phyloP scores from a whole-genome alignment of 2,888 invertebrate species.

The Clistopyga incitator region DNA sequence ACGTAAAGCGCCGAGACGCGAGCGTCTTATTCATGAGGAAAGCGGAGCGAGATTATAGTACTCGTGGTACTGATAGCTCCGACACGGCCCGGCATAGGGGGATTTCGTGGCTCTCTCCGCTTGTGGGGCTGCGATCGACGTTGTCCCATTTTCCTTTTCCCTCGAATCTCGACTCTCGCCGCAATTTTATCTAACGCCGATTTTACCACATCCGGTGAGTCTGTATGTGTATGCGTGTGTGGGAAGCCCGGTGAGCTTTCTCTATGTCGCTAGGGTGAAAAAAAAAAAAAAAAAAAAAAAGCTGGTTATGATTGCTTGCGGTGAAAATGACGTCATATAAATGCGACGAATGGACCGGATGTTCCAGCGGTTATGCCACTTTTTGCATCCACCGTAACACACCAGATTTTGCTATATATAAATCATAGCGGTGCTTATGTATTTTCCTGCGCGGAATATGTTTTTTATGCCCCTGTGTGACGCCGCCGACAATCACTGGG shows the following conservation, averaged over 20 bases:
- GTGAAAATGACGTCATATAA: conserved; percentile 57
- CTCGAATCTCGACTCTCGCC: conserved; percentile 12
- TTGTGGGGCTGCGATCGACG: neutral
- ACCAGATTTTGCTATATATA: conserved; percentile 14
- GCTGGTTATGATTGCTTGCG: conserved; percentile 46
- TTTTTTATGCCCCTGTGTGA: conserved; percentile 31
- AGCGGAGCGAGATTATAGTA: conserved; percentile 32
- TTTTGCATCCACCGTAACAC: conserved; percentile 46
- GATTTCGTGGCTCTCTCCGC: neutral
- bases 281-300: conserved; percentile 26
- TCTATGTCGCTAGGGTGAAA: neutral
- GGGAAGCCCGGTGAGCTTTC: neutral
- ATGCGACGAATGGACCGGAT: conserved; percentile 52
- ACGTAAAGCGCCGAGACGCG: conserved; percentile 11
- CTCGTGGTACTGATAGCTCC: conserved; percentile 42
- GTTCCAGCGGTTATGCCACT: conserved; percentile 62
- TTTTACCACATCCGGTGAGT: neutral
- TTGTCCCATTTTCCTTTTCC: conserved; percentile 8
- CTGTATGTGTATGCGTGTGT: neutral
- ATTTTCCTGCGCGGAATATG: neutral
- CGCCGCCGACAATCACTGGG: neutral
- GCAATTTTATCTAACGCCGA: conserved; percentile 41
- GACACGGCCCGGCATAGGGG: neutral
- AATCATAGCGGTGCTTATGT: neutral
- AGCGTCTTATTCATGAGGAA: conserved; percentile 39